phyloP scores from a whole-genome alignment of 2,888 invertebrate species.

The Adelphocoris suturalis region DNA sequence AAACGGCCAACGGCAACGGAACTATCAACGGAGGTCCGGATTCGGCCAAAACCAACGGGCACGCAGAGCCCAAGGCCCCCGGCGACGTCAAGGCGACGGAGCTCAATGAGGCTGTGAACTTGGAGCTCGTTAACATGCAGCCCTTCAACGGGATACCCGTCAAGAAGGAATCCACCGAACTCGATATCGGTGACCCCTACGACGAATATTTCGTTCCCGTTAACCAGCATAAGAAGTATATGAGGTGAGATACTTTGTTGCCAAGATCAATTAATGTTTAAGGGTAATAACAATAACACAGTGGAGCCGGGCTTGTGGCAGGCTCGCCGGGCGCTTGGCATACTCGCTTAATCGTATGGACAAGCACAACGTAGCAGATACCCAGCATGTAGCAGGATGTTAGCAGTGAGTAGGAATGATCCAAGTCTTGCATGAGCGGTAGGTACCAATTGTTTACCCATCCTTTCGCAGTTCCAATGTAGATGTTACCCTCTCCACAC shows the following conservation, averaged over 20 bases:
- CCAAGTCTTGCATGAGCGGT: too few species aligned
- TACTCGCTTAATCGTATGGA: too few species aligned
- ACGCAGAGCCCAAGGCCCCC: constrained; percentile 31
- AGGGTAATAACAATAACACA: too few species aligned
- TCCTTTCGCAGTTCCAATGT: too few species aligned
- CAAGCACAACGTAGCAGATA: too few species aligned
- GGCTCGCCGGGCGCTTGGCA: background rate
- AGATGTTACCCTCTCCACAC: background rate
- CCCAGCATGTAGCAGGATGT: too few species aligned
- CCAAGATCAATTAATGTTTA: too few species aligned
- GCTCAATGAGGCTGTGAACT: constrained; percentile 86
- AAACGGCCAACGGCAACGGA: constrained; percentile 52
- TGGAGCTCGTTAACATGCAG: constrained; percentile 88
- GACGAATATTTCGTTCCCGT: constrained; percentile 92
- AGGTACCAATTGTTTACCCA: too few species aligned
- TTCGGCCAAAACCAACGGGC: constrained; percentile 50
- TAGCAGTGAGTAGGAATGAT: too few species aligned
- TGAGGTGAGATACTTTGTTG: constrained; percentile 82
- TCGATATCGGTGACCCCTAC: constrained; percentile 85
- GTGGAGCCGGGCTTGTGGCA: too few species aligned
- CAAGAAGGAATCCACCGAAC: constrained; percentile 84
- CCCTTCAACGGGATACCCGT: constrained; percentile 81
- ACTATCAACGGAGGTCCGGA: constrained; percentile 49
- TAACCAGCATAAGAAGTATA: constrained; percentile 90
- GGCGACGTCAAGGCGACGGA: constrained; percentile 60